Evolutionary conservation across 2,888 invertebrate genomes (phyloP).

Genomic region (Calliscelio sp.): DNA sequence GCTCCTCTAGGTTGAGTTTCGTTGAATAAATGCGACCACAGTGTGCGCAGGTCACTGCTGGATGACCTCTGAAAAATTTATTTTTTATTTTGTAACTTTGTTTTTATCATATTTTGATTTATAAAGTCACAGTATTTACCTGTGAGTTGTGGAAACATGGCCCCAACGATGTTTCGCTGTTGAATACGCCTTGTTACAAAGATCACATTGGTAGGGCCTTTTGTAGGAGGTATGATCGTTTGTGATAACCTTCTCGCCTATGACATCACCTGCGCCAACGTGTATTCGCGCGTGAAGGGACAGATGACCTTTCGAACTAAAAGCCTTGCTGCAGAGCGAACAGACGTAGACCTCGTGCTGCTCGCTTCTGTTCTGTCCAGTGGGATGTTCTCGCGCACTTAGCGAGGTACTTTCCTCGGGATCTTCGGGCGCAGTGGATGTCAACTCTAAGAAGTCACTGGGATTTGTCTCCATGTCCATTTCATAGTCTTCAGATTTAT

Average conservation of each 20-base stretch:
- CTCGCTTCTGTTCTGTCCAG: no score
- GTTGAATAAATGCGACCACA: conserved; percentile 86
- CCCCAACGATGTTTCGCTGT: conserved; percentile 86
- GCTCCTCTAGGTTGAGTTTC: conserved; percentile 85
- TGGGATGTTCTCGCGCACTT: no score
- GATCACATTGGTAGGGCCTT: conserved; percentile 86
- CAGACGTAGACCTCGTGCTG: conserved; percentile 85
- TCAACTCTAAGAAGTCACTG: conserved; percentile 84
- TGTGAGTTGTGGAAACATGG: conserved; percentile 86
- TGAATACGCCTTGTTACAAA: conserved; percentile 86
- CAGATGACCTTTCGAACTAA: conserved; percentile 86
- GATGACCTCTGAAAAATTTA: conserved; percentile 83
- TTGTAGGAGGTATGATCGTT: conserved; percentile 85
- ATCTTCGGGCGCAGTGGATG: conserved; percentile 81
- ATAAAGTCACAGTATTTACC: no score
- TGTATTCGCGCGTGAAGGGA: conserved; percentile 86
- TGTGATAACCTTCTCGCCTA: conserved; percentile 85
- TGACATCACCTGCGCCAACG: conserved; percentile 84
- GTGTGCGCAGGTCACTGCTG: conserved; percentile 85
- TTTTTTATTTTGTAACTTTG: no score
- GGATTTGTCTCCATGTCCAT: conserved; percentile 86
- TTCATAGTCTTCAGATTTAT: conserved; percentile 84
- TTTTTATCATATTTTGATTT: no score
- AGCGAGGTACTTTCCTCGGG: no score
- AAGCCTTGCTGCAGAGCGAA: conserved; percentile 85